Evolutionary conservation across 2,797 vertebrate species (phyloP).

Genomic region (Arnoldichthys spilopterus): DNA sequence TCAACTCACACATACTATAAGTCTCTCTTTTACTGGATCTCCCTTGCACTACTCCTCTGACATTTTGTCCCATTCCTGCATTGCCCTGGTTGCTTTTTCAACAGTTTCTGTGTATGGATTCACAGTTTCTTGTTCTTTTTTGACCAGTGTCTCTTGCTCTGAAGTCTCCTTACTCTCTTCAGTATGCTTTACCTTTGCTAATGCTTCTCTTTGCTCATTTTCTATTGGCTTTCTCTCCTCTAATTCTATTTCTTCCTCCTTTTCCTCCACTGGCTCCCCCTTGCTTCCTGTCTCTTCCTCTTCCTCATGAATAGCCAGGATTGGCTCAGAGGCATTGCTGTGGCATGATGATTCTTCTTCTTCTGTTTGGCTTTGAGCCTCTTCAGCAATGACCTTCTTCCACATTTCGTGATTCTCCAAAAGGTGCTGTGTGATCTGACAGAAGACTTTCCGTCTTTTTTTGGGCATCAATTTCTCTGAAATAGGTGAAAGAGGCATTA

Average conservation of each 20-base stretch:
- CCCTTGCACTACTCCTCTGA: slow-evolving; percentile 61
- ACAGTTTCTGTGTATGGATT: slow-evolving; percentile 56
- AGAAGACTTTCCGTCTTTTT: slow-evolving; percentile 92
- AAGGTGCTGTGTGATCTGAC: slow-evolving; percentile 94
- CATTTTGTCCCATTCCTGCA: slow-evolving; percentile 63
- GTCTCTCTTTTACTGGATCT: slow-evolving; percentile 62
- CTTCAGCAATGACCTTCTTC: slow-evolving; percentile 94
- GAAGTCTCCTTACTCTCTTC: slow-evolving; percentile 22
- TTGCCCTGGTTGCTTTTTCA: slow-evolving; percentile 58
- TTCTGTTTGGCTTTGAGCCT: slow-evolving; percentile 76
- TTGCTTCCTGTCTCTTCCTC: slow-evolving; percentile 89
- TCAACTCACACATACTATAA: slow-evolving; percentile 60
- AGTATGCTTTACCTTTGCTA: not conserved
- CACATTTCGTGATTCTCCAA: slow-evolving; percentile 98
- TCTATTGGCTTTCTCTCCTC: slow-evolving; percentile 16
- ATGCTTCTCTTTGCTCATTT: slow-evolving; percentile 14
- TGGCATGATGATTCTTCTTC: slow-evolving; percentile 71
- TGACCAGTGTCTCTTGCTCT: slow-evolving; percentile 56
- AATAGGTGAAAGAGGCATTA: not conserved
- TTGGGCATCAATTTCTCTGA: slow-evolving; percentile 75
- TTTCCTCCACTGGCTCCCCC: slow-evolving; percentile 71
- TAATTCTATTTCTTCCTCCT: slow-evolving; percentile 30
- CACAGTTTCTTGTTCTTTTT: slow-evolving; percentile 59
- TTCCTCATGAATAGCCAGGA: slow-evolving; percentile 92
- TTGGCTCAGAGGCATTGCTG: slow-evolving; percentile 85